Evolutionary conservation across 2,888 invertebrate genomes (phyloP).

Genomic region (Trissolcus japonicus): DNA sequence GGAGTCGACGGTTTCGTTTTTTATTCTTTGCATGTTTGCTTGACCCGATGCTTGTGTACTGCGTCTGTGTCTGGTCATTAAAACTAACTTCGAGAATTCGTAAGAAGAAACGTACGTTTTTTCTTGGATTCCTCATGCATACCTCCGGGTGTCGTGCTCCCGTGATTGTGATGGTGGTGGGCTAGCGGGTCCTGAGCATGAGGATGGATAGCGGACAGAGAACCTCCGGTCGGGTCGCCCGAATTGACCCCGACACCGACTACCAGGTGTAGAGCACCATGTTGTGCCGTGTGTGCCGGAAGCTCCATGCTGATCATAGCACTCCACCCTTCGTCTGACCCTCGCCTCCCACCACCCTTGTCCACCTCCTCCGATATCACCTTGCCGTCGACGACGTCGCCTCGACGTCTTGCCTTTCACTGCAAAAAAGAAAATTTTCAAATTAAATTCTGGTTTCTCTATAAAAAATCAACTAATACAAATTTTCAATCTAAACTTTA

Average conservation of each 20-base stretch:
- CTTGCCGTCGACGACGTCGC: conserved; percentile 68
- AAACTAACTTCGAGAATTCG: conserved; percentile 59
- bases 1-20: neutral
- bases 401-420: conserved; percentile 57
- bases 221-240: conserved; percentile 70
- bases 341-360: conserved; percentile 65
- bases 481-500: too few relatives aligned
- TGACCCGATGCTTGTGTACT: conserved; percentile 10
- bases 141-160: conserved; percentile 71
- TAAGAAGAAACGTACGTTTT: conserved; percentile 75
- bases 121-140: conserved; percentile 74
- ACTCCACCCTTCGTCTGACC: conserved; percentile 69
- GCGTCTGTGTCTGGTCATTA: conserved; percentile 9
- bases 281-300: conserved; percentile 72
- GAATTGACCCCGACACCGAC: conserved; percentile 68
- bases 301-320: conserved; percentile 76
- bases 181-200: conserved; percentile 72
- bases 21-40: conserved; percentile 6
- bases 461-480: too few relatives aligned
- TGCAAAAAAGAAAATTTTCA: conserved; percentile 28
- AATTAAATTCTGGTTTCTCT: neutral
- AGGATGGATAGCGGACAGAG: conserved; percentile 70
- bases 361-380: conserved; percentile 65
- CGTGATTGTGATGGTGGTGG: conserved; percentile 73
- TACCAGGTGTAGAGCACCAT: conserved; percentile 72